Conservation (phyloP, 2,888 invertebrate genomes). For the Pilophorus perplexus region DNA sequence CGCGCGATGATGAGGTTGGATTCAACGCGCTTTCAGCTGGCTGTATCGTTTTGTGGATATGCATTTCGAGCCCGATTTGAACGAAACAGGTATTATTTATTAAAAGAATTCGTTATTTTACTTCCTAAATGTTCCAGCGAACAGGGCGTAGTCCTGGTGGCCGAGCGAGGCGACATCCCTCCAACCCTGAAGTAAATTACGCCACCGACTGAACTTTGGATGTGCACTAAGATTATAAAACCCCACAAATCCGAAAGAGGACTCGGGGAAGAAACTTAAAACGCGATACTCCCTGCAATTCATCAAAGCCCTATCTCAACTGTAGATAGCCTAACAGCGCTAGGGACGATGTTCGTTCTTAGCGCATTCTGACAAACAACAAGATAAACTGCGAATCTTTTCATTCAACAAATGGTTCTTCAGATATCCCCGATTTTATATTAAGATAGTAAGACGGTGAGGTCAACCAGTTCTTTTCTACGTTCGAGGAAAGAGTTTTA, state of each 20-base stretch:
- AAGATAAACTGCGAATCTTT: constrained; percentile 24
- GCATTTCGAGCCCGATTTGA: too few relatives aligned
- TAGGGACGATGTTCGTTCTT: not conserved
- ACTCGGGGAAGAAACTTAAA: not conserved
- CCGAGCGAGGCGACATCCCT: too few relatives aligned
- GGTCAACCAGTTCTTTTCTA: constrained; percentile 20
- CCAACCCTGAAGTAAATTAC: too few relatives aligned
- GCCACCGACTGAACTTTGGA: too few relatives aligned
- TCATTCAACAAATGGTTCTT: constrained; percentile 24
- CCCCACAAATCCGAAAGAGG: not conserved
- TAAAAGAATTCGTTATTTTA: too few relatives aligned
- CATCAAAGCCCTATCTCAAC: constrained; percentile 23
- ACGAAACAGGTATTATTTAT: too few relatives aligned
- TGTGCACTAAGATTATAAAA: not conserved
- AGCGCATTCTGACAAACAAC: constrained; percentile 27
- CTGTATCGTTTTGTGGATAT: too few relatives aligned
- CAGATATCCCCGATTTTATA: constrained; percentile 19
- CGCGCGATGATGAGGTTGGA: too few relatives aligned
- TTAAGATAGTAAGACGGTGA: constrained; percentile 6
- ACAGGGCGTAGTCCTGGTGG: too few relatives aligned
- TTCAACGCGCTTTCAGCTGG: too few relatives aligned
- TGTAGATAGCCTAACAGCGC: constrained; percentile 12
- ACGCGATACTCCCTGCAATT: constrained; percentile 3
- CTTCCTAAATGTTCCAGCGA: too few relatives aligned
- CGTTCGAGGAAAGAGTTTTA: constrained; percentile 23